phyloP scores from a whole-genome alignment of 2,888 invertebrate genomes.

The Steinernema hermaphroditum region DNA sequence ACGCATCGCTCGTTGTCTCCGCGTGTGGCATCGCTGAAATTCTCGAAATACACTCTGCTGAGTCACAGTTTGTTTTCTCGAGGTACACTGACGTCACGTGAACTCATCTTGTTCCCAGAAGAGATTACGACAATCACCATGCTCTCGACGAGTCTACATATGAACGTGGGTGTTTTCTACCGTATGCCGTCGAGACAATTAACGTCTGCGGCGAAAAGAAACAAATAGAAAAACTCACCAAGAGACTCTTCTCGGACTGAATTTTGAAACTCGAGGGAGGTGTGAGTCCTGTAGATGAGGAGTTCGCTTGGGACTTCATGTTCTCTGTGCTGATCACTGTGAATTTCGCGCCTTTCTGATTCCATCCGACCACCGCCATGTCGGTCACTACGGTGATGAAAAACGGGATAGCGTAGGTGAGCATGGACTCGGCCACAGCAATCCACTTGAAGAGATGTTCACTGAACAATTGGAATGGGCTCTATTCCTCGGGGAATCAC shows the following conservation, averaged over 20 bases:
- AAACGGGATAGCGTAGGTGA: slow-evolving; percentile 57
- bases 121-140: too few species aligned
- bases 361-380: slow-evolving; percentile 48
- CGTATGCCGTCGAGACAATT: too few species aligned
- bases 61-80: background rate
- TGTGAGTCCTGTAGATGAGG: background rate
- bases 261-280: slow-evolving; percentile 35
- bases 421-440: slow-evolving; percentile 51
- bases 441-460: slow-evolving; percentile 51
- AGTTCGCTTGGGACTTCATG: background rate
- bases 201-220: too few species aligned
- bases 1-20: slow-evolving; percentile 53
- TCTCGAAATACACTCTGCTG: too few species aligned
- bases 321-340: slow-evolving; percentile 8
- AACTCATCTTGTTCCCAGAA: too few species aligned
- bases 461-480: slow-evolving; percentile 32
- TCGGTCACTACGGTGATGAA: slow-evolving; percentile 55
- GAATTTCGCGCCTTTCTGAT: slow-evolving; percentile 1
- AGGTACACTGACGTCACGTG: too few species aligned
- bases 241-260: slow-evolving; percentile 42
- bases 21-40: slow-evolving; percentile 34
- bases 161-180: too few species aligned
- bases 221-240: slow-evolving; percentile 18
- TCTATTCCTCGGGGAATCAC: background rate
- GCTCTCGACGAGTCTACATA: background rate